Percentiles rank a stretch among this genome's conserved stretches.
These are phyloP conservation scores for Catharus fuscescens DNA, from an alignment of 2,113 vertebrate species.

Conservation along the genomic window DNA sequence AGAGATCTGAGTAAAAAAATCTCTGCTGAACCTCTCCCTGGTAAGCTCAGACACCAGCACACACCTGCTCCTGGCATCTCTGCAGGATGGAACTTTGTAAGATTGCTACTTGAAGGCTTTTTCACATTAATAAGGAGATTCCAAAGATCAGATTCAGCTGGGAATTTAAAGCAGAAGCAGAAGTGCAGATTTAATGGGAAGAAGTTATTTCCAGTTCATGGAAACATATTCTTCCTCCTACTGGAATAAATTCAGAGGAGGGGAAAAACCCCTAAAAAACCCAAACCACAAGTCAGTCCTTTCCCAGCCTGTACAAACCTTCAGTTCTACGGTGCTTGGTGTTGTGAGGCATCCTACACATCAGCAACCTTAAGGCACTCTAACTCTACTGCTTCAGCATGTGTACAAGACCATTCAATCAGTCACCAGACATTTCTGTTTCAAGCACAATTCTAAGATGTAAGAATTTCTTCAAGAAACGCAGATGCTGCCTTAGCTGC, in stretches of 20 bases:
- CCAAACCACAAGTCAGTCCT: neutral
- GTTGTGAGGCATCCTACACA: neutral
- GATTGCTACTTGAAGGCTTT: neutral
- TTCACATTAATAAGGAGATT: neutral
- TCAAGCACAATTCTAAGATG: neutral
- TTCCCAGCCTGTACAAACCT: neutral
- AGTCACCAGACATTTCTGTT: neutral
- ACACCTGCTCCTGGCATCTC: neutral
- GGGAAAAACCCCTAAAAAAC: rapidly evolving
- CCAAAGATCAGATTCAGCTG: neutral
- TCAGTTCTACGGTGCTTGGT: neutral
- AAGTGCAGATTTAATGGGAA: neutral
- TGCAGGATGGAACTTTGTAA: neutral
- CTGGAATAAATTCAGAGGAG: neutral
- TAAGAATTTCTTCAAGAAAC: neutral
- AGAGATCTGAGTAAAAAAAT: neutral
- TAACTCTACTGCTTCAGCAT: neutral
- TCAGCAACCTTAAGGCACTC: neutral
- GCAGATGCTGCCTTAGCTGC: neutral
- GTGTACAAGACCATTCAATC: neutral
- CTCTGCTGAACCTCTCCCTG: neutral
- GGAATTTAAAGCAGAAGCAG: neutral
- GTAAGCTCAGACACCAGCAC: neutral
- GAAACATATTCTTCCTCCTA: neutral
- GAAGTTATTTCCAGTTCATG: neutral